phyloP scores from a whole-genome alignment of 2,888 invertebrate species.

The Chloromyia formosa region DNA sequence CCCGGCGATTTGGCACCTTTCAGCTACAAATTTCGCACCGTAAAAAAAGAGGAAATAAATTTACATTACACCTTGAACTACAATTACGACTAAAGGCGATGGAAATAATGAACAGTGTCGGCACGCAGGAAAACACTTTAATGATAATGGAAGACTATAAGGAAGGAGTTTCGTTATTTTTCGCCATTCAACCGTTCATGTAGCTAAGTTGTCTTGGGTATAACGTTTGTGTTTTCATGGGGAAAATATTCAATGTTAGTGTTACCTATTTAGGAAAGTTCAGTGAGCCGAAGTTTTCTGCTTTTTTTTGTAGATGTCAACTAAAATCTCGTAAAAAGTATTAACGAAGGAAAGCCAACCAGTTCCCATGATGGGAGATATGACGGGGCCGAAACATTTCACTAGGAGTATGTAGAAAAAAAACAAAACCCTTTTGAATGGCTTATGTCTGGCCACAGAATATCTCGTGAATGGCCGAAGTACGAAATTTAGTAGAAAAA shows the following conservation, averaged over 20 bases:
- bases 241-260: neutral
- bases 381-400: no score
- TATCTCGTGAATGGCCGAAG: no score
- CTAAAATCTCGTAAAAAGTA: no score
- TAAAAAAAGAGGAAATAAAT: slow-evolving; percentile 25
- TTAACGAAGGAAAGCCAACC: no score
- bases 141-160: slow-evolving; percentile 32
- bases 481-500: no score
- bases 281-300: no score
- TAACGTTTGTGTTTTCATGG: no score
- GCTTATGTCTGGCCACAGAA: no score
- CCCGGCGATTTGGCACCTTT: slow-evolving; percentile 71
- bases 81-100: slow-evolving; percentile 16
- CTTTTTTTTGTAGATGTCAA: no score
- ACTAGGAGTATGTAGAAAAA: no score
- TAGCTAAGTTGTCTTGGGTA: slow-evolving; percentile 6
- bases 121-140: slow-evolving; percentile 36
- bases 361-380: no score
- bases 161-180: slow-evolving; percentile 19
- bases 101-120: slow-evolving; percentile 23
- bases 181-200: neutral
- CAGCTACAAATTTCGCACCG: slow-evolving; percentile 64
- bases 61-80: slow-evolving; percentile 32
- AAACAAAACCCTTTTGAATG: no score
- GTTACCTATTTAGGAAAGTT: neutral